These are phyloP conservation scores for Hedychridium roseum DNA, from an alignment of 2,888 invertebrate species.

Conservation along the genomic window DNA sequence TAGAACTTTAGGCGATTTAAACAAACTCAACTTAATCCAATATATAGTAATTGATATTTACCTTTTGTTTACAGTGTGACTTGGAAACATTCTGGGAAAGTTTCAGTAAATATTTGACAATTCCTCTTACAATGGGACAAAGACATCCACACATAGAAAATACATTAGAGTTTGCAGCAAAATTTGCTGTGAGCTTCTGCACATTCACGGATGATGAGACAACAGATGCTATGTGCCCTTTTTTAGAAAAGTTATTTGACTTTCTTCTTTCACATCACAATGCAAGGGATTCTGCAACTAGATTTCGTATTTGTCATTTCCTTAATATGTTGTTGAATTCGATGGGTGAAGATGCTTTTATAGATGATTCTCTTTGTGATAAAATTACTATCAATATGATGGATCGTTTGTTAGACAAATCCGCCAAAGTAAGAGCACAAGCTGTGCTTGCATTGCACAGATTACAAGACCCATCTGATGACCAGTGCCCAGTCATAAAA, in stretches of 20 bases:
- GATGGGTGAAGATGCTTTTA: slow-evolving; percentile 77
- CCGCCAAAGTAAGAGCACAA: slow-evolving; percentile 79
- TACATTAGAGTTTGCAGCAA: slow-evolving; percentile 75
- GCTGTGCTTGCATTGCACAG: slow-evolving; percentile 81
- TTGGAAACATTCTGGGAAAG: slow-evolving; percentile 70
- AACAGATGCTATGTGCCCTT: slow-evolving; percentile 62
- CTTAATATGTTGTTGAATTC: slow-evolving; percentile 78
- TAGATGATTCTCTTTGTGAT: slow-evolving; percentile 81
- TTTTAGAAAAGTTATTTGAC: slow-evolving; percentile 70
- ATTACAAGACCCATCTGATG: slow-evolving; percentile 80
- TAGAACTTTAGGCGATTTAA: not conserved
- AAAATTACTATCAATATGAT: slow-evolving; percentile 76
- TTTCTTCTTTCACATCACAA: slow-evolving; percentile 69
- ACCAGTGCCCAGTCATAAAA: slow-evolving; percentile 78
- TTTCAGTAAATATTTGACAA: slow-evolving; percentile 72
- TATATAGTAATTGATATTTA: not conserved
- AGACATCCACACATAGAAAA: slow-evolving; percentile 75
- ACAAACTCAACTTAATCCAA: not conserved
- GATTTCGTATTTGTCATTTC: slow-evolving; percentile 81
- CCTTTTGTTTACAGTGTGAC: slow-evolving; percentile 62
- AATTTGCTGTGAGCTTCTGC: slow-evolving; percentile 72
- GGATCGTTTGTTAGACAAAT: slow-evolving; percentile 74
- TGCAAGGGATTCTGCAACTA: slow-evolving; percentile 66
- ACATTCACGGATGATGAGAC: slow-evolving; percentile 62
- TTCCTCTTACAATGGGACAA: slow-evolving; percentile 73